Evolutionary conservation across 2,113 vertebrate genomes (phyloP).

Genomic region (Balaeniceps rex): DNA sequence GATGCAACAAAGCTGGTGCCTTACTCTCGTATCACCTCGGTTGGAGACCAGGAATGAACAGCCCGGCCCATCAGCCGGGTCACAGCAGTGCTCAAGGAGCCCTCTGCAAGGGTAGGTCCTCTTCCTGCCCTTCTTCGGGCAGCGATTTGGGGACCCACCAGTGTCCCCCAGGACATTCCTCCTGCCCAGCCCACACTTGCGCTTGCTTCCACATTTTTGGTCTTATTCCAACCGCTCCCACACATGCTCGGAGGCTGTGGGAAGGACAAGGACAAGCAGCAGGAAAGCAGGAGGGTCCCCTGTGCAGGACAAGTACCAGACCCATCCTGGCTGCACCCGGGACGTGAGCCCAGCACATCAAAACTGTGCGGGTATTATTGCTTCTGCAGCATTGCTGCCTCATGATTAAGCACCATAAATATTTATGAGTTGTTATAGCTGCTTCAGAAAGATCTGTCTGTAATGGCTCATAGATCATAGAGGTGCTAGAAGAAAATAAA

Average conservation of each 20-base stretch:
- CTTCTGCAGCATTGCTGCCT: background rate
- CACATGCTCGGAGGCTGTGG: background rate
- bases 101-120: background rate
- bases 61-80: background rate
- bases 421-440: conserved; percentile 6
- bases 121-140: background rate
- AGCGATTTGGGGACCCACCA: background rate
- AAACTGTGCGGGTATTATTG: background rate
- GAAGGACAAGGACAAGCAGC: background rate
- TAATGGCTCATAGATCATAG: background rate
- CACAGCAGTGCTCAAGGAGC: background rate
- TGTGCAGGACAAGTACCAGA: background rate
- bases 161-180: background rate
- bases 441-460: background rate
- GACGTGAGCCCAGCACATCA: background rate
- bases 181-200: background rate
- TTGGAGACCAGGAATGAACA: background rate
- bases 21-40: rapidly evolving
- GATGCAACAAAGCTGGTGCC: background rate
- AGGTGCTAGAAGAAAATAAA: background rate
- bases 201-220: background rate
- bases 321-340: background rate
- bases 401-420: conserved; percentile 17
- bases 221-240: background rate
- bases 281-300: background rate